Percentiles rank a stretch among this genome's conserved stretches.
Evolutionary conservation across 2,113 vertebrate species (phyloP).

Genomic region (Heterocephalus glaber): DNA sequence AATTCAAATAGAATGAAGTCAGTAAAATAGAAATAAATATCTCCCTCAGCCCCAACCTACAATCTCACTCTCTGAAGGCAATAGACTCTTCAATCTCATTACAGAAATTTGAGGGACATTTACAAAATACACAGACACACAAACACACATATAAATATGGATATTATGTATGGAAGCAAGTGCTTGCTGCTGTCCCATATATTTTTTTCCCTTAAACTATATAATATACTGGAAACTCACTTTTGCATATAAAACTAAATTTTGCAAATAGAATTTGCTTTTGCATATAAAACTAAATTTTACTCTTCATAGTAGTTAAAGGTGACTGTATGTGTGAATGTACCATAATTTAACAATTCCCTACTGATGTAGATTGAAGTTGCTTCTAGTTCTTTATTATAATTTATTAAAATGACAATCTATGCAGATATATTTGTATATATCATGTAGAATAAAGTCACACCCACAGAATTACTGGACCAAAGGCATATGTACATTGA

Average conservation of each 20-base stretch:
- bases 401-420: constrained; percentile 19
- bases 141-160: not conserved
- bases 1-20: constrained; percentile 14
- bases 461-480: not conserved
- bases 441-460: not conserved
- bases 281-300: not conserved
- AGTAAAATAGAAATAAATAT: constrained; percentile 14
- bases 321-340: not conserved
- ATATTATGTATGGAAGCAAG: not conserved
- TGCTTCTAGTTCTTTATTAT: constrained; percentile 11
- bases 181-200: not conserved
- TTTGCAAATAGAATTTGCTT: no score
- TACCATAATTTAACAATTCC: not conserved
- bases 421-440: not conserved
- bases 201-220: not conserved
- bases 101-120: not conserved
- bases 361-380: not conserved
- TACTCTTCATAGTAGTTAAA: not conserved
- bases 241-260: not conserved
- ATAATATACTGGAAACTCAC: not conserved
- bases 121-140: not conserved
- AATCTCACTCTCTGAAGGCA: not conserved
- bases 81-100: not conserved
- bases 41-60: not conserved
- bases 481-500: not conserved